A percentile compares a stretch with the other conserved stretches of the same genome.
These are phyloP conservation scores for Orchesella cincta DNA, from an alignment of 1,140 invertebrate genomes.

Conservation along the genomic window DNA sequence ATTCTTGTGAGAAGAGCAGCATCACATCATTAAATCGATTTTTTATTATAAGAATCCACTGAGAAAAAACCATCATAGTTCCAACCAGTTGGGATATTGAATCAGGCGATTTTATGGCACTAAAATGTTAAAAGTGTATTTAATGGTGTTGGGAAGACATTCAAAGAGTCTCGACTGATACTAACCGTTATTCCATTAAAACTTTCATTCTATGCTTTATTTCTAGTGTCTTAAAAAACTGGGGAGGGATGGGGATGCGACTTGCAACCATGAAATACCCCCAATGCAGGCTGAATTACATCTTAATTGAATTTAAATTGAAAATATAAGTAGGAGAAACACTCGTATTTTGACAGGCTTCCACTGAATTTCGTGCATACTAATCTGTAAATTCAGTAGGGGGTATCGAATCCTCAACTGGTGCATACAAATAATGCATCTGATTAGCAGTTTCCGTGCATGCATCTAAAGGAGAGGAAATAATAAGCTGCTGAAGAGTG, in stretches of 20 bases:
- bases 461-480: too few relatives aligned
- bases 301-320: slow-evolving; percentile 29
- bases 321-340: slow-evolving; percentile 4
- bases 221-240: too few relatives aligned
- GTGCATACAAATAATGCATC: too few relatives aligned
- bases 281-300: background rate
- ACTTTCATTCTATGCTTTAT: too few relatives aligned
- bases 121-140: background rate
- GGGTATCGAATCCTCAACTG: background rate
- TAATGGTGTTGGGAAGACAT: background rate
- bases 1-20: background rate
- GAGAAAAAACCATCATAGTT: background rate
- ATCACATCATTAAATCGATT: slow-evolving; percentile 15
- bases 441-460: too few relatives aligned
- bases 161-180: background rate
- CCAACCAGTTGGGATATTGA: background rate
- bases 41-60: background rate
- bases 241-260: too few relatives aligned
- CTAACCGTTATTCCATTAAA: too few relatives aligned
- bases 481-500: too few relatives aligned
- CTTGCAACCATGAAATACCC: too few relatives aligned
- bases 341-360: slow-evolving; percentile 3
- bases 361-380: background rate
- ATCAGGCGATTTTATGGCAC: background rate
- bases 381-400: background rate